These are phyloP conservation scores for Orius insidiosus DNA, from an alignment of 1,140 invertebrate genomes.

Conservation along the genomic window DNA sequence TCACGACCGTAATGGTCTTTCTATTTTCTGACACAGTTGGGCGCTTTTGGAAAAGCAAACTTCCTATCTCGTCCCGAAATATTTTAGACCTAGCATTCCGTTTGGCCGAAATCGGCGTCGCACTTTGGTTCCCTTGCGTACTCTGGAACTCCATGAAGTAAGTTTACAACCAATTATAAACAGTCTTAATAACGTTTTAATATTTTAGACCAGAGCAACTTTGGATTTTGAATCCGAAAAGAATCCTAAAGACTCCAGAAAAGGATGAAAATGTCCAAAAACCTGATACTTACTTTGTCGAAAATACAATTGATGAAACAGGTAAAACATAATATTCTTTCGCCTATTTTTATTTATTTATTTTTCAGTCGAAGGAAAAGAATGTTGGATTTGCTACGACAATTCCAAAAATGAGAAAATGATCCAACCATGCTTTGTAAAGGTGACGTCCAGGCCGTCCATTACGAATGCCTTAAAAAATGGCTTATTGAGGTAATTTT, in stretches of 20 bases:
- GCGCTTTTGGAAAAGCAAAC: constrained; percentile 84
- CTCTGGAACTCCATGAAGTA: constrained; percentile 85
- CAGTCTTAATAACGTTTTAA: too few relatives aligned
- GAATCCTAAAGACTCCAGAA: constrained; percentile 43
- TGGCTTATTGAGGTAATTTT: constrained; percentile 60
- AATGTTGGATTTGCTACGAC: constrained; percentile 93
- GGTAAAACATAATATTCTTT: not conserved
- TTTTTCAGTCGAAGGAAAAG: constrained; percentile 27
- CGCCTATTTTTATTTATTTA: constrained; percentile 3
- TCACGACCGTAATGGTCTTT: constrained; percentile 73
- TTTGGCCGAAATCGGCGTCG: constrained; percentile 81
- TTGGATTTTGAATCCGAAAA: constrained; percentile 84
- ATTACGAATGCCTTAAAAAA: constrained; percentile 79
- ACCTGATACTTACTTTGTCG: too few relatives aligned
- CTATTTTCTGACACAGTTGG: constrained; percentile 76
- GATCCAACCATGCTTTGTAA: constrained; percentile 79
- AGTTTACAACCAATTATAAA: too few relatives aligned
- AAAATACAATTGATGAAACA: too few relatives aligned
- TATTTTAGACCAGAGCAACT: constrained; percentile 58
- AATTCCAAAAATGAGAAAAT: constrained; percentile 46
- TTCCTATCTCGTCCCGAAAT: constrained; percentile 73
- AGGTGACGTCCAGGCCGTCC: constrained; percentile 75
- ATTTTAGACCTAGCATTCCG: constrained; percentile 82
- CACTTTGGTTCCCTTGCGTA: constrained; percentile 85
- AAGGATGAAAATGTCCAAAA: not conserved